Evolutionary conservation across 2,113 vertebrate species (phyloP).

Genomic region (Barbus barbus): DNA sequence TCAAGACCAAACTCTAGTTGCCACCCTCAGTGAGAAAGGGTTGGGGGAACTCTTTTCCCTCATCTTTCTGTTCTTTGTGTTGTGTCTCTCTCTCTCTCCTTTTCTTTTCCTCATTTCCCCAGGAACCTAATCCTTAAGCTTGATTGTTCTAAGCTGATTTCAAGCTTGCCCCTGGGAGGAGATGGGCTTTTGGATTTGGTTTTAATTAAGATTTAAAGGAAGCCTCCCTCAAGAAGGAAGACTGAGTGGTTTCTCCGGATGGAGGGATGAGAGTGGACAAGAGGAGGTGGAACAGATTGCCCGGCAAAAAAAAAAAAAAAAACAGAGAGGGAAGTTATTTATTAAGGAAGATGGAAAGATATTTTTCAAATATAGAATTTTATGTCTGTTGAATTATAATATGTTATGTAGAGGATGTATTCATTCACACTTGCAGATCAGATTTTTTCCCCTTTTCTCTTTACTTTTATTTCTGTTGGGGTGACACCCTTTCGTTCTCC

Average conservation of each 20-base stretch:
- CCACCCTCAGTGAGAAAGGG: constrained; percentile 50
- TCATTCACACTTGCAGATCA: neutral
- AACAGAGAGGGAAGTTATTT: neutral
- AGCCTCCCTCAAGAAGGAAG: constrained; percentile 70
- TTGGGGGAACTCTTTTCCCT: constrained; percentile 8
- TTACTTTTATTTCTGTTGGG: neutral
- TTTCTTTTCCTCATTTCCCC: constrained; percentile 69
- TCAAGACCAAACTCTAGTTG: constrained; percentile 68
- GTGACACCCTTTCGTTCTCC: too few relatives aligned
- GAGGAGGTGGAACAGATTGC: constrained; percentile 66
- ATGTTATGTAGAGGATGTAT: neutral
- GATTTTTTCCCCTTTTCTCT: neutral
- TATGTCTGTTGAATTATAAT: neutral
- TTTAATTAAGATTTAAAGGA: constrained; percentile 83
- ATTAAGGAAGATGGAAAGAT: neutral
- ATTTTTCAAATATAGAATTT: neutral
- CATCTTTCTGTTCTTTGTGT: constrained; percentile 52
- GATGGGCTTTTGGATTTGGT: constrained; percentile 64
- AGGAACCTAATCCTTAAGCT: constrained; percentile 75
- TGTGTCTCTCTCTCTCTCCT: constrained; percentile 52
- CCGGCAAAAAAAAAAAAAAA: constrained; percentile 18
- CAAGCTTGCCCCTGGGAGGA: constrained; percentile 69
- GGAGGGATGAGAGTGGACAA: constrained; percentile 65
- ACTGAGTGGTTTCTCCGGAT: constrained; percentile 67
- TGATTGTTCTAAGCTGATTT: constrained; percentile 83